phyloP scores from a whole-genome alignment of 2,113 vertebrate species.

The Orcinus orca region DNA sequence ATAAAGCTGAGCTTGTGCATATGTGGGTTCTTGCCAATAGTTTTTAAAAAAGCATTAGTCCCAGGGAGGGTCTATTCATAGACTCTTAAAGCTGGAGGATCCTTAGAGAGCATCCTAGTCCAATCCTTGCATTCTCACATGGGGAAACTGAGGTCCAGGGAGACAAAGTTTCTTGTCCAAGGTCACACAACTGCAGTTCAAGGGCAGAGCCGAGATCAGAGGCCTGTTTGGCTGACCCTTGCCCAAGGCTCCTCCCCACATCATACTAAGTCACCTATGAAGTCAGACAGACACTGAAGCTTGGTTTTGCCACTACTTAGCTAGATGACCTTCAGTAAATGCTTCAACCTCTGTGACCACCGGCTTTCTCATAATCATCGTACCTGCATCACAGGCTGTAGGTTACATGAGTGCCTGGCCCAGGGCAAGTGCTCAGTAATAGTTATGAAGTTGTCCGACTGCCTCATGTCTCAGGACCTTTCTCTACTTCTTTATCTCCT shows the following conservation, averaged over 20 bases:
- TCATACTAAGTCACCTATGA: rapidly evolving
- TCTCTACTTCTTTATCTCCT: not conserved
- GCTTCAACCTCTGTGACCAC: not conserved
- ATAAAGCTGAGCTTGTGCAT: not conserved
- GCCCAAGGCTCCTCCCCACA: not conserved
- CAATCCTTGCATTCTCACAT: not conserved
- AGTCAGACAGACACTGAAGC: no score
- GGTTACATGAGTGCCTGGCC: rapidly evolving
- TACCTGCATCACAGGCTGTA: rapidly evolving
- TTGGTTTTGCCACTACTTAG: not conserved
- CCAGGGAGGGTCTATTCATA: slow-evolving; percentile 13
- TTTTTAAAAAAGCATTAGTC: not conserved
- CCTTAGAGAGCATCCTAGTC: not conserved
- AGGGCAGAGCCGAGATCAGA: not conserved
- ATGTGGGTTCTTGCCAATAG: not conserved
- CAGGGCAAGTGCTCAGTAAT: not conserved
- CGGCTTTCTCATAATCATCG: rapidly evolving
- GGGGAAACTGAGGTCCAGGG: not conserved
- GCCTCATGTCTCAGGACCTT: rapidly evolving
- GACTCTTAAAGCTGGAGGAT: not conserved
- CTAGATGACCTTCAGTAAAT: rapidly evolving
- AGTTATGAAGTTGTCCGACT: not conserved
- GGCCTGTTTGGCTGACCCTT: no score
- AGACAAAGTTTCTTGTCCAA: not conserved
- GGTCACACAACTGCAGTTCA: not conserved